Evolutionary conservation across 2,797 vertebrate genomes (phyloP).

Genomic region (Periparus ater): DNA sequence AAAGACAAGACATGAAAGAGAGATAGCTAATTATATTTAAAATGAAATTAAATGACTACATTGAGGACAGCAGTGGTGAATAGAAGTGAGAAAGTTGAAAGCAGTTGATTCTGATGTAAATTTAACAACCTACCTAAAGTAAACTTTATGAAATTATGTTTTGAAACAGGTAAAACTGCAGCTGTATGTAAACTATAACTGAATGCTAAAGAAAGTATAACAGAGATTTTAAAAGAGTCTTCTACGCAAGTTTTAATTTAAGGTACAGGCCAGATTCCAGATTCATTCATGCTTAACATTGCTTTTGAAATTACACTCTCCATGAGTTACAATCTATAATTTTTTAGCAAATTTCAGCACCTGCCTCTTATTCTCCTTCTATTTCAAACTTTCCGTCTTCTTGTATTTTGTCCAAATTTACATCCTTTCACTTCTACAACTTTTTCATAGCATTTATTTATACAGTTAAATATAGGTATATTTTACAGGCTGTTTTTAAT

Average conservation of each 20-base stretch:
- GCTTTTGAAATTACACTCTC: background rate
- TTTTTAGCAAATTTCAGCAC: background rate
- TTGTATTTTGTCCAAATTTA: background rate
- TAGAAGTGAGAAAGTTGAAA: background rate
- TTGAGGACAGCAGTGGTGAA: background rate
- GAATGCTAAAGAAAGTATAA: background rate
- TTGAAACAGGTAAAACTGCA: background rate
- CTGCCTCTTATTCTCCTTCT: background rate
- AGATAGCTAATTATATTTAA: constrained; percentile 13
- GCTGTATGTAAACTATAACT: background rate
- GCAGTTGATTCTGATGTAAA: background rate
- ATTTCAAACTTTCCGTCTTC: background rate
- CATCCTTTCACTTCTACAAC: background rate
- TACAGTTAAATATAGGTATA: background rate
- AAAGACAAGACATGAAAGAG: background rate
- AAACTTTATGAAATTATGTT: background rate
- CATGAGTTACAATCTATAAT: background rate
- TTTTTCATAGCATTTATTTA: background rate
- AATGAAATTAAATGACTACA: background rate
- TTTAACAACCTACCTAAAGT: background rate
- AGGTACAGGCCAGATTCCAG: background rate
- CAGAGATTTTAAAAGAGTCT: background rate
- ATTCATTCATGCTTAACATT: background rate
- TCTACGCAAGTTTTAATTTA: background rate
- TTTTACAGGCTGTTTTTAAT: background rate